phyloP scores from a whole-genome alignment of 2,113 vertebrate species.

The Lepus europaeus region DNA sequence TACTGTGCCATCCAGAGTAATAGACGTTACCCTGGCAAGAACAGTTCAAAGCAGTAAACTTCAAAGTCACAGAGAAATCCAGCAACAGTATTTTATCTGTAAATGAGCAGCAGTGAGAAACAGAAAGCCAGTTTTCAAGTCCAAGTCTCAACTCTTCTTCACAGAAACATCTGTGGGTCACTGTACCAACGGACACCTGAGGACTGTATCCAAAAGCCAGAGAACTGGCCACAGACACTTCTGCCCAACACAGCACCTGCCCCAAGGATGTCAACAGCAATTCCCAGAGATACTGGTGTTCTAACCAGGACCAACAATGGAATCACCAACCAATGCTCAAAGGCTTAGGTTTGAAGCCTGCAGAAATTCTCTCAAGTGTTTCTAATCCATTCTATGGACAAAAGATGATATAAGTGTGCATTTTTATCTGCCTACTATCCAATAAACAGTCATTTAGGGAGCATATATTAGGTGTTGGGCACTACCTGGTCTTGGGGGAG shows the following conservation, averaged over 20 bases:
- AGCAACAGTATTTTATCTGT: neutral
- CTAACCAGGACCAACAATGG: neutral
- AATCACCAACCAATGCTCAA: neutral
- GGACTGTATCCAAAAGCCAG: neutral
- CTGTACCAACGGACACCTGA: neutral
- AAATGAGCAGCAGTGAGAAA: neutral
- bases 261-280: neutral
- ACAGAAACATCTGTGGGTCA: neutral
- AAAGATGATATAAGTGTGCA: neutral
- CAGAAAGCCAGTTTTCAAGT: neutral
- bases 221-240: neutral
- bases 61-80: neutral
- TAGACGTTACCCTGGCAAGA: conserved; percentile 27
- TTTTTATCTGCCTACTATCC: neutral
- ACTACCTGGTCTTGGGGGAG: neutral
- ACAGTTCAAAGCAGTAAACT: neutral
- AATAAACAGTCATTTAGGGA: neutral
- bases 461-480: neutral
- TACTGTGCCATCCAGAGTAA: neutral
- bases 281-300: neutral
- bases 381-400: neutral
- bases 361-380: neutral
- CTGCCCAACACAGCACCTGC: neutral
- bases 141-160: neutral
- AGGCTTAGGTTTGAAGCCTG: neutral